These are phyloP conservation scores for Lepisosteus oculatus DNA, from an alignment of 2,113 vertebrate species.

Conservation along the genomic window DNA sequence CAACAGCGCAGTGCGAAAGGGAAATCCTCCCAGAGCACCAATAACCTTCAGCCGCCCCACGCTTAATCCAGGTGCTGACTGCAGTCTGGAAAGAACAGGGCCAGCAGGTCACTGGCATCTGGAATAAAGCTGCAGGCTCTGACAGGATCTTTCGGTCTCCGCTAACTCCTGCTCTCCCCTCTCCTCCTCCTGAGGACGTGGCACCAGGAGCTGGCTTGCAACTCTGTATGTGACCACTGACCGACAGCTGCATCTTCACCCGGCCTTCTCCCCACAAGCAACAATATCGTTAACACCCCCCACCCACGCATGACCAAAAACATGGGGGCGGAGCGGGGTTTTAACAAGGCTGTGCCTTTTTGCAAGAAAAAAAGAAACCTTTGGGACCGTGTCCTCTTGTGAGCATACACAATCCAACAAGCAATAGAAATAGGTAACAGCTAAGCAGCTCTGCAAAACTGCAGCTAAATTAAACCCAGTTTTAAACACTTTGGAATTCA, in stretches of 20 bases:
- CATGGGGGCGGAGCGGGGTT: too few species aligned
- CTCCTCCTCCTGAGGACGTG: background rate
- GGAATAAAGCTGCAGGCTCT: background rate
- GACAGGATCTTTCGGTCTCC: background rate
- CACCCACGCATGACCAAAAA: too few species aligned
- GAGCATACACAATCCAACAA: too few species aligned
- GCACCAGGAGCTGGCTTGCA: background rate
- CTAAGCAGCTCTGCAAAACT: too few species aligned
- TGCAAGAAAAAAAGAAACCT: too few species aligned
- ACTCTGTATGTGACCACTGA: background rate
- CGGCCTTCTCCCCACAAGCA: background rate
- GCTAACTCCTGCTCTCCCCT: background rate
- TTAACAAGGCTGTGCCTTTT: too few species aligned
- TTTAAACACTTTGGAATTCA: too few species aligned
- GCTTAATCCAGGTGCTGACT: background rate
- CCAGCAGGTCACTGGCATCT: background rate
- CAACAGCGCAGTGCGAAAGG: background rate
- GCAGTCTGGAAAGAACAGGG: background rate
- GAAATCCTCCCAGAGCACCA: too few species aligned
- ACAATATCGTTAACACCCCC: background rate
- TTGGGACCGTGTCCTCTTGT: too few species aligned
- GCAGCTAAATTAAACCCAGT: too few species aligned
- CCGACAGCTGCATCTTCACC: background rate
- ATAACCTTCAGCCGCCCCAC: background rate
- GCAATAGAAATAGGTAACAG: too few species aligned